Percentiles rank a stretch among this genome's conserved stretches.
phyloP scores from a whole-genome alignment of 2,113 vertebrate genomes.

The Mormyrus lacerda region DNA sequence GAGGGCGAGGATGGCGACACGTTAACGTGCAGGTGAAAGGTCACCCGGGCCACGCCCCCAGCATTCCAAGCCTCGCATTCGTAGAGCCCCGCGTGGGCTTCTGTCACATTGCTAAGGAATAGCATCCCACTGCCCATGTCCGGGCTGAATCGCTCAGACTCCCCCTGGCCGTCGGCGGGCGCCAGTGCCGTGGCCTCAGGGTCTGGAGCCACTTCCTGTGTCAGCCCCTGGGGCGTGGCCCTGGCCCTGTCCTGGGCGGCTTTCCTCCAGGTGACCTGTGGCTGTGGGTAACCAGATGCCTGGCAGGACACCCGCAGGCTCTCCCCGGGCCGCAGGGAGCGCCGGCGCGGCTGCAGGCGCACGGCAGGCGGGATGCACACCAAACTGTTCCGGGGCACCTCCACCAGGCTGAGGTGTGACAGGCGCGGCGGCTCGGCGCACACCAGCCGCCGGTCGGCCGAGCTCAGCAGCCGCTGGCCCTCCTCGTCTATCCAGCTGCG shows the following conservation, averaged over 20 bases:
- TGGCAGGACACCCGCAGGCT: conserved; percentile 80
- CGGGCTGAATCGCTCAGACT: conserved; percentile 61
- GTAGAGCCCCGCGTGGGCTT: conserved; percentile 75
- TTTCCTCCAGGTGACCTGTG: conserved; percentile 81
- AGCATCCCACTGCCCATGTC: conserved; percentile 81
- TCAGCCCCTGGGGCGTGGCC: conserved; percentile 50
- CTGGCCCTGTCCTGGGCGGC: conserved; percentile 59
- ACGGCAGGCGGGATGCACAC: conserved; percentile 81
- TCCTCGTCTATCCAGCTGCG: conserved; percentile 74
- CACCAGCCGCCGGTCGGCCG: conserved; percentile 67
- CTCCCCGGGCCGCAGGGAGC: conserved; percentile 70
- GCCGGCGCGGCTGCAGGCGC: conserved; percentile 70
- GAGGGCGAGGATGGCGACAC: conserved; percentile 52
- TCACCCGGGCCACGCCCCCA: conserved; percentile 66
- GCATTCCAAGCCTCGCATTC: conserved; percentile 84
- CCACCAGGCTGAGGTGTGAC: conserved; percentile 72
- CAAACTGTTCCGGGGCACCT: conserved; percentile 76
- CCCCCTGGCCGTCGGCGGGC: conserved; percentile 41
- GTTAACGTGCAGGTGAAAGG: conserved; percentile 75
- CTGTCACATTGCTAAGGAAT: conserved; percentile 76
- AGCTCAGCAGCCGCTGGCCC: conserved; percentile 73
- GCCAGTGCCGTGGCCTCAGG: conserved; percentile 25
- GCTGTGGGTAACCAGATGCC: conserved; percentile 81
- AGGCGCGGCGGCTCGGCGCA: conserved; percentile 78
- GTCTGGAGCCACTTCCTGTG: conserved; percentile 53